Evolutionary conservation across 2,113 vertebrate species (phyloP).

Genomic region (Montifringilla adamsi): DNA sequence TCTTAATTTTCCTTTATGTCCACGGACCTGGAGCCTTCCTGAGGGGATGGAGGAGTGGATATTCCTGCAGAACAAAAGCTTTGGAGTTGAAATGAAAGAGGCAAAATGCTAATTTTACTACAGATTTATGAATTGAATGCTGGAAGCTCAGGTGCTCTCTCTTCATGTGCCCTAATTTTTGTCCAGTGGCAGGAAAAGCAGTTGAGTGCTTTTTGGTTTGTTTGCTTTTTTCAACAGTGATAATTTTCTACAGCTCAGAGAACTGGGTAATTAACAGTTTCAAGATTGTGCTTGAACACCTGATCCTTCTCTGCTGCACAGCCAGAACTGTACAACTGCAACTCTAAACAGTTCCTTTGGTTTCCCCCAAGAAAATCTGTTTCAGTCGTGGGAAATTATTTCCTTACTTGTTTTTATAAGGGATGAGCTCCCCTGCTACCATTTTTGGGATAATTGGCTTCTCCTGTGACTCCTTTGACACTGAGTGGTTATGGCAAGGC

Average conservation of each 20-base stretch:
- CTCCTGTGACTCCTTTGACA: not conserved
- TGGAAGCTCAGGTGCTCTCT: not conserved
- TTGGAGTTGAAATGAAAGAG: not conserved
- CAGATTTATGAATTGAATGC: not conserved
- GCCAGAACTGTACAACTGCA: not conserved
- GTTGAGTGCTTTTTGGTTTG: not conserved
- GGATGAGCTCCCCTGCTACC: not conserved
- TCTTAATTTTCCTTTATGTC: not conserved
- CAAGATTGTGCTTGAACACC: not conserved
- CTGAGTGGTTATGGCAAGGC: not conserved
- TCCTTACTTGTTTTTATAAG: not conserved
- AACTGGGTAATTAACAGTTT: not conserved
- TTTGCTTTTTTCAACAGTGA: too few relatives aligned
- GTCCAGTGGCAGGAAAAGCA: not conserved
- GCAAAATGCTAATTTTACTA: not conserved
- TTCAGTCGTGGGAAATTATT: not conserved
- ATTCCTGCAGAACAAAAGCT: not conserved
- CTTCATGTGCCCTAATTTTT: not conserved
- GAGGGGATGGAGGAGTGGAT: not conserved
- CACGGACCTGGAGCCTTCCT: not conserved
- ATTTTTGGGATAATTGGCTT: not conserved
- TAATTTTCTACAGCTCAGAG: not conserved
- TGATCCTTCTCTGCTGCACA: not conserved
- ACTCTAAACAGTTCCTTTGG: not conserved
- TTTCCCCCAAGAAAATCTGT: not conserved